A percentile compares a stretch with the other conserved stretches of the same genome.
phyloP scores from a whole-genome alignment of 2,797 vertebrate species.

The Halcyon badia region DNA sequence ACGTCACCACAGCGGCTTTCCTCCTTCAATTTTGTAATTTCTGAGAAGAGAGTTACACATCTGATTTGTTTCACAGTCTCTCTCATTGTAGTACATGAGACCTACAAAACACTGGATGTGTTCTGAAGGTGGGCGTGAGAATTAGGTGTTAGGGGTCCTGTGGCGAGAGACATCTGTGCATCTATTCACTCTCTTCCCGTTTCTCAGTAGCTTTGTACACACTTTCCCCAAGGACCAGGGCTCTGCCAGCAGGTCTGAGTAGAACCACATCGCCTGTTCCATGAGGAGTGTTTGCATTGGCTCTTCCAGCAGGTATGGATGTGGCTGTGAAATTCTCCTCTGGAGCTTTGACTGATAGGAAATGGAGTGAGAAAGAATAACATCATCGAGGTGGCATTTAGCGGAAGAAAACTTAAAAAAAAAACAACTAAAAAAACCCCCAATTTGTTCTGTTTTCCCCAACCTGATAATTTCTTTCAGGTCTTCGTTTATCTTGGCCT shows the following conservation, averaged over 20 bases:
- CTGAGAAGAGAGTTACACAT: background rate
- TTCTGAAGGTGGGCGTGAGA: background rate
- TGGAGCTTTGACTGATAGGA: background rate
- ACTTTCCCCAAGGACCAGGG: background rate
- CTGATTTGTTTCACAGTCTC: background rate
- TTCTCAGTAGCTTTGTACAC: background rate
- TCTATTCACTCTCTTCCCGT: background rate
- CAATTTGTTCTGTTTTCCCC: background rate
- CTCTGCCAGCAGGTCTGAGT: background rate
- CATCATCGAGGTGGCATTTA: background rate
- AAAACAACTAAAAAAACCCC: too few relatives aligned
- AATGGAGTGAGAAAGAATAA: background rate
- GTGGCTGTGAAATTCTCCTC: background rate
- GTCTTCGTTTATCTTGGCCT: background rate
- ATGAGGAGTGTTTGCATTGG: background rate
- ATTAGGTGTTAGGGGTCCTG: background rate
- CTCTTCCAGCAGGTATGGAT: background rate
- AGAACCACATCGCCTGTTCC: background rate
- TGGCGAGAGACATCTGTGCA: background rate
- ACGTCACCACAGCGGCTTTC: background rate
- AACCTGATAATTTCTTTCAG: background rate
- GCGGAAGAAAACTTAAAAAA: background rate
- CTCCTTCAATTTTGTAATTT: background rate
- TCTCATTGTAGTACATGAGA: background rate
- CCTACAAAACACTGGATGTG: background rate